Base-by-base conservation (phyloP, 2,113 vertebrate species). In the Cochlearius cochlearius region DNA sequence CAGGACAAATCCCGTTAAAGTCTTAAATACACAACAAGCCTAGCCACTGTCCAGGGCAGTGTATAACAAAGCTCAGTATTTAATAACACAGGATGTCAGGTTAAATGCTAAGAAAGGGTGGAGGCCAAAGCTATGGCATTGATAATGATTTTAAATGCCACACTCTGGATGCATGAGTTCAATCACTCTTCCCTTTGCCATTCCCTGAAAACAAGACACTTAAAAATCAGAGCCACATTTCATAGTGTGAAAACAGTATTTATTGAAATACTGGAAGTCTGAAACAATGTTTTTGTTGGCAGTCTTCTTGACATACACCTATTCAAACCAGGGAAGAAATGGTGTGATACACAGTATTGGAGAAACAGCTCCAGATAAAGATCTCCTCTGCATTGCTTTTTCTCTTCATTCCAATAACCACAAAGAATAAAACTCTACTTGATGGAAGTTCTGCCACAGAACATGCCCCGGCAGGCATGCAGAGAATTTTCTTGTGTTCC, bases 231-330 rank as follows among this genome's bases (percentile, higher is more conserved):
- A 88, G 39, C 22, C 55, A 52, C 29, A 69, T 92, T 90, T 80
- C 67, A 60, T 34, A 85, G 32, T 66, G 56, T 84, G 58, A 96
- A 96, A 96, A 39, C 15, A 58, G 32, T 66, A 26, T 86, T 94
- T 95, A 30, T 50, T 94, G 87, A 74, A 97, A 83, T 91, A 81
- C 41, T 92, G 90, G 30, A 86, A 66, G 71, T 74, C 84, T 85
- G 73, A 94, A 95, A 95, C 86, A 92, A 89, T 94, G 43, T 62
- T 82, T 76, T 68, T 89, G 23, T 74, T 97, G 93, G 75, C 96
- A 97, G 45, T 32, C 34, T 78, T 69, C 59, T 95, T 95, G 76
- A 55, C 1, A 1, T 79, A 62, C 10, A 2, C 72, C 55, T 92
- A n/a, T 91, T 95, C 45, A 94, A 92, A 76, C 36, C 39, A 59